Evolutionary conservation across 2,888 invertebrate genomes (phyloP).

Genomic region (Himalopsyche tibetana): DNA sequence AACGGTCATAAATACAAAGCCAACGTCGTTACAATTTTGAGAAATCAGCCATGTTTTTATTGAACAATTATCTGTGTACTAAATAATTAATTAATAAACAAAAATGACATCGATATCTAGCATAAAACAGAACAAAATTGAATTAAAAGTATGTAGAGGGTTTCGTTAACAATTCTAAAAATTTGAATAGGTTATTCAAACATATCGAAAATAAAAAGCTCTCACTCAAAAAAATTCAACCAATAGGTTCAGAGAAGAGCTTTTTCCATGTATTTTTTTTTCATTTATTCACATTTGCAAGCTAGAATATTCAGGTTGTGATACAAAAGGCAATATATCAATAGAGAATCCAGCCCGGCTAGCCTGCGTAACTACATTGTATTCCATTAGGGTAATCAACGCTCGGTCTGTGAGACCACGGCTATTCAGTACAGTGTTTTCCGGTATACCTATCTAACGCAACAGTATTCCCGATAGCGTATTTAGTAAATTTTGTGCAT

Average conservation of each 20-base stretch:
- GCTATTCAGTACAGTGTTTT: slow-evolving; percentile 36
- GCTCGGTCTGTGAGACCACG: slow-evolving; percentile 48
- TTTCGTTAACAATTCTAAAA: background rate
- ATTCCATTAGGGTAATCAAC: slow-evolving; percentile 61
- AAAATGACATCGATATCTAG: no score
- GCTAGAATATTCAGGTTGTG: slow-evolving; percentile 21
- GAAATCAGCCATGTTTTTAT: no score
- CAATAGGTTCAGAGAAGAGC: background rate
- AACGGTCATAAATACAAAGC: no score
- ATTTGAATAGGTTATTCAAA: slow-evolving; percentile 32
- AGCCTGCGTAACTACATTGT: slow-evolving; percentile 54
- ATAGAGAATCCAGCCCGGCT: slow-evolving; percentile 49
- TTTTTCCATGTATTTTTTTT: background rate
- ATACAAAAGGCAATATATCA: slow-evolving; percentile 52
- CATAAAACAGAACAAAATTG: no score
- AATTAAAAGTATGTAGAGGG: no score
- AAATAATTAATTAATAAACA: no score
- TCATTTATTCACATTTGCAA: slow-evolving; percentile 1
- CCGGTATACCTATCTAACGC: slow-evolving; percentile 16
- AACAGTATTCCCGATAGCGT: slow-evolving; percentile 23
- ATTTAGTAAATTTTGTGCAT: slow-evolving; percentile 2
- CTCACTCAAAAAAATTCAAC: background rate
- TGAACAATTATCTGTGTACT: no score
- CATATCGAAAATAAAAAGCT: slow-evolving; percentile 3
- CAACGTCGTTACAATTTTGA: no score